phyloP scores from a whole-genome alignment of 2,888 invertebrate species.

The Disparrhopalites patrizii region DNA sequence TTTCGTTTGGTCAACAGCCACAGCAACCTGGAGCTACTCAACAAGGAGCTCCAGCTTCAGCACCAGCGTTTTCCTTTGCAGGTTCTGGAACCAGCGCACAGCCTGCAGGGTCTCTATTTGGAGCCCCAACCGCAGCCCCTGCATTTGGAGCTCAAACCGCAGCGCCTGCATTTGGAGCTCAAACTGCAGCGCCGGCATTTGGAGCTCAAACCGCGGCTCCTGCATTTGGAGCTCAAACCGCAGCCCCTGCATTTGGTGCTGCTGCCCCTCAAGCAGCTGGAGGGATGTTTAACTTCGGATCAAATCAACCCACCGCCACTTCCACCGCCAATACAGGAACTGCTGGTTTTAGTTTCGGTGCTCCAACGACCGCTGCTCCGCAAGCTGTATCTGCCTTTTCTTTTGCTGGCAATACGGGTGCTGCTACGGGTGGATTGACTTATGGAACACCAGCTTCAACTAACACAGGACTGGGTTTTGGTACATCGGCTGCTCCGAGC shows the following conservation, averaged over 20 bases:
- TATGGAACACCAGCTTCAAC: not conserved
- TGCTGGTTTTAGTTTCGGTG: conserved; percentile 12
- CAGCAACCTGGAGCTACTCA: not conserved
- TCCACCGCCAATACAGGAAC: not conserved
- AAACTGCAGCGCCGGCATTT: not conserved
- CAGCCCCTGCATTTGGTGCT: conserved; percentile 11
- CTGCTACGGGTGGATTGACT: not conserved
- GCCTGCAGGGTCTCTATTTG: not conserved
- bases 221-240: conserved; percentile 8
- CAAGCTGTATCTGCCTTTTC: not conserved
- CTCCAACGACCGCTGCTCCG: not conserved
- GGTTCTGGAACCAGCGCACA: not conserved
- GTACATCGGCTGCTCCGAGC: not conserved
- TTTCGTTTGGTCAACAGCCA: not conserved
- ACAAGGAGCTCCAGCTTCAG: conserved; percentile 3
- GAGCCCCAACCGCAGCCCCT: not conserved
- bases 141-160: not conserved
- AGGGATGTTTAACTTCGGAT: not conserved
- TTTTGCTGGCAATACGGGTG: not conserved
- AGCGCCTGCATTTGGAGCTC: not conserved
- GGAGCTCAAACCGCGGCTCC: conserved; percentile 6
- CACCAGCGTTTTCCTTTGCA: not conserved
- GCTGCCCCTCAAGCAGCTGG: not conserved
- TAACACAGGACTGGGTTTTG: not conserved
- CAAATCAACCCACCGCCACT: not conserved